Evolutionary conservation across 2,797 vertebrate species (phyloP), one percentile per base, ranked within the genome.

Genomic region (Peromyscus aztecus): DNA sequence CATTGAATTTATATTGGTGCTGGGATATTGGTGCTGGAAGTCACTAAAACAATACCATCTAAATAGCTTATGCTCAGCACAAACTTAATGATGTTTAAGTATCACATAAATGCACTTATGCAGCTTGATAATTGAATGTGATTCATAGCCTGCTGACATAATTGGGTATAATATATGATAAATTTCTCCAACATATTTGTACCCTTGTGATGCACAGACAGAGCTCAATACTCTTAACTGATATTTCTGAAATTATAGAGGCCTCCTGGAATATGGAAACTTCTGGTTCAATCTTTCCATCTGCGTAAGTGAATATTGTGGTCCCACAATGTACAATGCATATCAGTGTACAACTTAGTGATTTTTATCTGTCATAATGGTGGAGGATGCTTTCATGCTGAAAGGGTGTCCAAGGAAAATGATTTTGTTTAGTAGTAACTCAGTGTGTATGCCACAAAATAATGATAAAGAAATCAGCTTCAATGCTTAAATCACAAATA

Each of bases 91-190:
- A 98, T 97, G 95, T 97, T 92, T 96, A 49, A 89, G 89, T 6
- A 40, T 97, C 96, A 92, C 69, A 92, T 92, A 96, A 96, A 96
- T 96, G 27, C 69, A 61, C 95, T 98, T 91, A 75, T 86, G 61
- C 80, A 81, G 93, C 82, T 95, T 94, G 96, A 94, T 97, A 98
- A 88, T 96, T 98, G 94, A 81, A 96, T 98, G 90, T 96, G 96
- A 98, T 97, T 97, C 95, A 96, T 93, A 97, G 84, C 90, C 93
- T 89, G 81, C 96, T 96, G 77, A 96, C 95, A 96, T 97, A 98
- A 85, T 97, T 98, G 94, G 52, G 83, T 97, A 94, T 89, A 97
- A 97, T 96, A 95, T 14, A 80, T 98, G 95, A 90, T 89, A 12
- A 86, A 71, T 91, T 86, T 96, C 63, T 97, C 94, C 49, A 94